These are phyloP conservation scores for Pangasius macronema DNA, from an alignment of 2,797 vertebrate species.

Conservation along the genomic window DNA sequence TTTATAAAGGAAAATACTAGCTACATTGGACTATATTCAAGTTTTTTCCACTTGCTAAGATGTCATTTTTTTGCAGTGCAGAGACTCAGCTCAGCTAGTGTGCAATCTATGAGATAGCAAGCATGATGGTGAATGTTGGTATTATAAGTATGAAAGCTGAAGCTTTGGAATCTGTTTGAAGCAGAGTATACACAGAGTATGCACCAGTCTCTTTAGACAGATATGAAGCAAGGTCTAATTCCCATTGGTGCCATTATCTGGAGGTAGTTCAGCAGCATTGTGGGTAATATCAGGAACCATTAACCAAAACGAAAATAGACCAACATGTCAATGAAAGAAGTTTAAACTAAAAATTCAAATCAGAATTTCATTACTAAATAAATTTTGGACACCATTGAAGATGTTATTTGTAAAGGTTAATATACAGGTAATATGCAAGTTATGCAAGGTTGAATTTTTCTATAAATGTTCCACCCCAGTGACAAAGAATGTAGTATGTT, in stretches of 20 bases:
- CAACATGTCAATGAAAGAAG: neutral
- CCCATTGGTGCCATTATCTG: neutral
- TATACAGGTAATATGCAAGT: neutral
- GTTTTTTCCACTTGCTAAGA: too few species aligned
- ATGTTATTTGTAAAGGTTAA: neutral
- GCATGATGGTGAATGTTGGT: neutral
- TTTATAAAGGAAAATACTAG: too few species aligned
- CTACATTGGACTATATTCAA: too few species aligned
- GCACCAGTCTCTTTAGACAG: neutral
- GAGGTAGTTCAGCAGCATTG: neutral
- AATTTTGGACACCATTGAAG: neutral
- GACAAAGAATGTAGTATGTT: neutral
- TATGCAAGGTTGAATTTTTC: neutral
- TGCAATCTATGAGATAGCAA: neutral
- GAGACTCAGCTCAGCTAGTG: neutral
- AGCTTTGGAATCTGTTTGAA: neutral
- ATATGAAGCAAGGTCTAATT: neutral
- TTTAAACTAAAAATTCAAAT: neutral
- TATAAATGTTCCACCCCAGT: neutral
- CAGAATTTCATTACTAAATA: neutral
- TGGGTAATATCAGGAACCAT: neutral
- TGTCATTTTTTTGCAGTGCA: neutral
- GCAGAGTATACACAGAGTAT: neutral
- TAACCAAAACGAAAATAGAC: neutral
- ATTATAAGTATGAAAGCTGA: neutral